Percentiles rank a stretch among this genome's conserved stretches.
These are phyloP conservation scores for Zaprionus ghesquierei DNA, from an alignment of 1,140 invertebrate genomes.

Conservation along the genomic window DNA sequence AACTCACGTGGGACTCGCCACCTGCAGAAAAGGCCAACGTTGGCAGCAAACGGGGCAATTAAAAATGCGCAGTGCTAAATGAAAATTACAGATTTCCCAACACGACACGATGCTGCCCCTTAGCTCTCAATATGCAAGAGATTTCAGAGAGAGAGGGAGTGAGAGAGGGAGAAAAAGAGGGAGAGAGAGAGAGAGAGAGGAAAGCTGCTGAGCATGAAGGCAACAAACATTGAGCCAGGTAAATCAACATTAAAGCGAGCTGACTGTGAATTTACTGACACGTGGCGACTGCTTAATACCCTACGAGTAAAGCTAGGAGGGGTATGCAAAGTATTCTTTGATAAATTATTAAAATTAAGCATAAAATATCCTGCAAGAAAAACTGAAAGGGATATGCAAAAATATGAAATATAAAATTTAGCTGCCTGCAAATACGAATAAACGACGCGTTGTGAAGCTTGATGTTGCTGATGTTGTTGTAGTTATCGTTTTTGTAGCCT, in stretches of 20 bases:
- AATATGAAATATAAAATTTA: too few relatives aligned
- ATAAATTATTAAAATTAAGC: too few relatives aligned
- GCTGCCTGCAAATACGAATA: not conserved
- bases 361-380: too few relatives aligned
- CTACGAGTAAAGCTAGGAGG: not conserved
- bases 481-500: too few relatives aligned
- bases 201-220: conserved; percentile 4
- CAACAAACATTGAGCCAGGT: conserved; percentile 13
- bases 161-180: too few relatives aligned
- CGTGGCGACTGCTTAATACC: not conserved
- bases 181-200: not conserved
- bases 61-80: conserved; percentile 50
- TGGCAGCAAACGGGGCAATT: conserved; percentile 26
- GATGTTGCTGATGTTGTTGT: too few relatives aligned
- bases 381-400: too few relatives aligned
- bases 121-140: conserved; percentile 45
- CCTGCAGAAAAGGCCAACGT: conserved; percentile 19
- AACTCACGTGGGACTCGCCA: conserved; percentile 29
- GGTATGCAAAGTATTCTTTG: too few relatives aligned
- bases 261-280: not conserved
- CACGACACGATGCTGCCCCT: not conserved
- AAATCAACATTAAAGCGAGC: conserved; percentile 41
- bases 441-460: too few relatives aligned
- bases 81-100: conserved; percentile 49
- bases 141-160: too few relatives aligned